Evolutionary conservation across 1,140 invertebrate species (phyloP), one percentile per base, ranked within the genome.

Genomic region (Zaprionus ornatus): DNA sequence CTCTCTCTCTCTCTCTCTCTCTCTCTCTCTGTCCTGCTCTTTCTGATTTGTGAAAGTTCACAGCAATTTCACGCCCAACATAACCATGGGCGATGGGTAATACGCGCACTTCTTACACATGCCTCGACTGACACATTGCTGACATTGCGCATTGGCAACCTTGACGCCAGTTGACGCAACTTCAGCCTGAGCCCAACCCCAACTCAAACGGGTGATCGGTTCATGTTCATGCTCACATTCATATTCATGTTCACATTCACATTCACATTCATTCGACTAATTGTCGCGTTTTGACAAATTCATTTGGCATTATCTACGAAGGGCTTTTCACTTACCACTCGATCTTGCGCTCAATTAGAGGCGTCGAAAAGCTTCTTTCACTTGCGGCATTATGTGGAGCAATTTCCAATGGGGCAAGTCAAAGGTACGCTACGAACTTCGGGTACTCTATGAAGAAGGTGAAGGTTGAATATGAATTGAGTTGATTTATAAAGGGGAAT

Each of bases 241-340:
- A 45, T 9, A 52, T 19, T 48, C 64, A 42, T 45, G n/a, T 50
- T 50, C 45, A 50, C 19, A 23, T 50, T 50, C 13, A 42, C n/a
- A 50, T 23, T 48, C 68, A 42, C 40, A 42, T 68, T 64, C 62
- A 65, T 60, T 57, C 55, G 48, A 72, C 83, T 75, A 80, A 87
- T 87, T 87, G 84, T 88, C 84, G 82, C 71, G 67, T 78, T 73
- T 88, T 87, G 84, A 88, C 84, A 87, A 88, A 84, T 88, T 78
- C 64, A 88, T 87, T 87, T 84, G 73, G 67, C 80, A 57, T 57
- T 63, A 64, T 23, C 19, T 19, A 21, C 19, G 42, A 19, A 50
- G 15, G 45, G 77, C 74, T 88, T 84, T 88, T 77, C 45, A 50
- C 83, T 88, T 87, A 69, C 56, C 56, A 55, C 68, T 79, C n/a